These are phyloP conservation scores for Pangasius macronema DNA, from an alignment of 2,797 vertebrate genomes.

Conservation along the genomic window DNA sequence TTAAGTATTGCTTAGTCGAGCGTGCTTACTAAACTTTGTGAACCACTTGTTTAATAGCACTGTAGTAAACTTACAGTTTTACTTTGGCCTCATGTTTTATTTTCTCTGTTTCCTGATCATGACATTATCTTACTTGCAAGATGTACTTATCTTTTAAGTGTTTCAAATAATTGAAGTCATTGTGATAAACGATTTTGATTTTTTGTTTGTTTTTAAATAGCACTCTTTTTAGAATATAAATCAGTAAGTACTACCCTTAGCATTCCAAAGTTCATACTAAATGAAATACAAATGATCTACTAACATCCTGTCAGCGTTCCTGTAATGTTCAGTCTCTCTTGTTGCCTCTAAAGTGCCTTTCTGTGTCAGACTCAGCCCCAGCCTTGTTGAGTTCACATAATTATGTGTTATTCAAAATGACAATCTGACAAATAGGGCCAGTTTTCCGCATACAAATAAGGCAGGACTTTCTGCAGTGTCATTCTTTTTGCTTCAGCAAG, in stretches of 20 bases:
- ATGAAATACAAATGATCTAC: background rate
- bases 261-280: slow-evolving; percentile 4
- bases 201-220: background rate
- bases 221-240: background rate
- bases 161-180: slow-evolving; percentile 6
- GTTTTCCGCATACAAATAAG: slow-evolving; percentile 10
- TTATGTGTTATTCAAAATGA: slow-evolving; percentile 14
- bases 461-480: slow-evolving; percentile 3
- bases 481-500: background rate
- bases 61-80: slow-evolving; percentile 51
- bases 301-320: background rate
- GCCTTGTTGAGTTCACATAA: background rate
- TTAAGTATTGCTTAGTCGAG: slow-evolving; percentile 46
- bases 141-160: slow-evolving; percentile 6
- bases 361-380: background rate
- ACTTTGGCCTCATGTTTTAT: slow-evolving; percentile 32
- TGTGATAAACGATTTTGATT: background rate
- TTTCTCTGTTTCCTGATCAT: background rate
- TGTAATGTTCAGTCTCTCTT: background rate
- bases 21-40: slow-evolving; percentile 53
- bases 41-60: slow-evolving; percentile 56
- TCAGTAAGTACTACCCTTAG: background rate
- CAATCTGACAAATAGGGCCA: background rate
- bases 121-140: slow-evolving; percentile 1
- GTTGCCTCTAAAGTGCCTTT: slow-evolving; percentile 37